These are phyloP conservation scores for Blastobasis lacticolella DNA, from an alignment of 2,888 invertebrate genomes.

Conservation along the genomic window DNA sequence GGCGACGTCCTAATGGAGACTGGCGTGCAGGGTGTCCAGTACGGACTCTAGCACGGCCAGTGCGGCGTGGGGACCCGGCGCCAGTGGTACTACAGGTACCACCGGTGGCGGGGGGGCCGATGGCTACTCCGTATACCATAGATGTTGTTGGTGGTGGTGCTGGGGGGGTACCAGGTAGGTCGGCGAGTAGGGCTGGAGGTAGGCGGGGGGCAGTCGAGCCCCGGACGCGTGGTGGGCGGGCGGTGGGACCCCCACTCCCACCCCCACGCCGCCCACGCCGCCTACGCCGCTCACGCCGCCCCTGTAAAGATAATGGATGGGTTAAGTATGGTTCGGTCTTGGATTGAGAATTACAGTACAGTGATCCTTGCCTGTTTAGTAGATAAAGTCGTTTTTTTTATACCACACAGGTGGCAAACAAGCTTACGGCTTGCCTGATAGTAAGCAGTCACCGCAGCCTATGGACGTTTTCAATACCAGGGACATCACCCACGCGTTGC, in stretches of 20 bases:
- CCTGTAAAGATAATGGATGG: background rate
- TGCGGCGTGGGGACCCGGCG: background rate
- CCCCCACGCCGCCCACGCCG: slow-evolving; percentile 66
- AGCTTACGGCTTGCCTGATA: no score
- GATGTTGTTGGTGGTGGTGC: slow-evolving; percentile 75
- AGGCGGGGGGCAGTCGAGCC: slow-evolving; percentile 70
- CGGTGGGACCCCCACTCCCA: slow-evolving; percentile 80
- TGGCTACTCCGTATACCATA: slow-evolving; percentile 76
- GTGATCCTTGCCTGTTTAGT: no score
- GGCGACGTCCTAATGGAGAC: no score
- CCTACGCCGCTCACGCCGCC: slow-evolving; percentile 19
- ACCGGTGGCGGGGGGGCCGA: background rate
- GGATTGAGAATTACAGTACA: no score
- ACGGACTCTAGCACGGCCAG: background rate
- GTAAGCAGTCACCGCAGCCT: no score
- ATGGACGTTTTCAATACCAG: no score
- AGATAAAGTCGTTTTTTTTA: no score
- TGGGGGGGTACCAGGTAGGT: slow-evolving; percentile 59
- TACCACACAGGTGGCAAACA: no score
- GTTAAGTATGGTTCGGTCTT: no score
- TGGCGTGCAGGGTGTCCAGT: background rate
- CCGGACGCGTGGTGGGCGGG: slow-evolving; percentile 90
- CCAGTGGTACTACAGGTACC: background rate
- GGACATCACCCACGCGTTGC: no score
- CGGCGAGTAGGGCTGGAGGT: slow-evolving; percentile 67